Percentiles rank a stretch among this genome's conserved stretches.
These are phyloP conservation scores for Macrosiphum euphorbiae DNA, from an alignment of 2,888 invertebrate genomes.

Conservation along the genomic window DNA sequence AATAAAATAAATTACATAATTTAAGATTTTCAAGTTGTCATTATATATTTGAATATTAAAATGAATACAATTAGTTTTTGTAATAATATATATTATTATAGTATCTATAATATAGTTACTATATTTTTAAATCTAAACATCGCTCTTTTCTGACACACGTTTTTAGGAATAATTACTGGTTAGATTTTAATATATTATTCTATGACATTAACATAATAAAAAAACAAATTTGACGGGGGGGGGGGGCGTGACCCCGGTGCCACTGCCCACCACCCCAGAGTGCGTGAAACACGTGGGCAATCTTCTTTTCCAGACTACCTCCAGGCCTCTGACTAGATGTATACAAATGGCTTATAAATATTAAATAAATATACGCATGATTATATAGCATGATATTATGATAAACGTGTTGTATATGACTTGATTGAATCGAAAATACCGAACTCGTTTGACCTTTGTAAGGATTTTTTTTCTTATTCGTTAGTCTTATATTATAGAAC, in stretches of 20 bases:
- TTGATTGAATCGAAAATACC: background rate
- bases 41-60: background rate
- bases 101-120: background rate
- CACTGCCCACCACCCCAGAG: background rate
- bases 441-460: conserved; percentile 17
- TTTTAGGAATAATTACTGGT: background rate
- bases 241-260: background rate
- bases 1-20: background rate
- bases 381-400: background rate
- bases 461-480: background rate
- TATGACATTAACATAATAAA: background rate
- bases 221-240: background rate
- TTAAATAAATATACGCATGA: background rate
- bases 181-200: background rate
- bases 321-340: background rate
- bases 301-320: conserved; percentile 7
- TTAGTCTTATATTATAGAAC: background rate
- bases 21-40: background rate
- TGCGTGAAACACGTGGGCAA: background rate
- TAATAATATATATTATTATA: background rate
- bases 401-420: background rate
- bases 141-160: background rate
- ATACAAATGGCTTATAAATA: background rate
- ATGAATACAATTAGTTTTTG: background rate
- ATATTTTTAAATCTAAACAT: background rate